These are phyloP conservation scores for Temnothorax longispinosus DNA, from an alignment of 1,140 invertebrate genomes.

Conservation along the genomic window DNA sequence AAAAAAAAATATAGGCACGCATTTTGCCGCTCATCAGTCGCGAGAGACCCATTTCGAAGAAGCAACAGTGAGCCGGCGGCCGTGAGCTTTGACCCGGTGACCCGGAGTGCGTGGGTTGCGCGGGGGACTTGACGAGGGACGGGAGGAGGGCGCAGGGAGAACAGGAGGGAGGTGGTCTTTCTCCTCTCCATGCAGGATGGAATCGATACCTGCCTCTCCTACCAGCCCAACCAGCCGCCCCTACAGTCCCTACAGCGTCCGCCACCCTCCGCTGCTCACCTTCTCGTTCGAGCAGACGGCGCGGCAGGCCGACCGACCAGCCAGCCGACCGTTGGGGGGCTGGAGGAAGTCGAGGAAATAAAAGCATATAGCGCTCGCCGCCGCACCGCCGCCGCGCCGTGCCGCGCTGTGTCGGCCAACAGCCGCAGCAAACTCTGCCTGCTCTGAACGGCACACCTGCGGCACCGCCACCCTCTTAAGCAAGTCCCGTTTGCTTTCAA, in stretches of 20 bases:
- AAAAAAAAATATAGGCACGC: slow-evolving; percentile 3
- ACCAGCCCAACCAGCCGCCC: slow-evolving; percentile 73
- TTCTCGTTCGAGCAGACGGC: slow-evolving; percentile 65
- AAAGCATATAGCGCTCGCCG: slow-evolving; percentile 40
- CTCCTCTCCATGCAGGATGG: slow-evolving; percentile 79
- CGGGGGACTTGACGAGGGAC: slow-evolving; percentile 45
- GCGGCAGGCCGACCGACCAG: slow-evolving; percentile 33
- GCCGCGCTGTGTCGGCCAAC: slow-evolving; percentile 18
- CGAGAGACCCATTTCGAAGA: slow-evolving; percentile 63
- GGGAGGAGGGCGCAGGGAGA: slow-evolving; percentile 36
- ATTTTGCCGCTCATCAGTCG: slow-evolving; percentile 1
- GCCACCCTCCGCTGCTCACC: slow-evolving; percentile 44
- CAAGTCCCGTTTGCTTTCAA: neutral
- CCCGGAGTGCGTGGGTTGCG: slow-evolving; percentile 79
- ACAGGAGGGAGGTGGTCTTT: slow-evolving; percentile 55
- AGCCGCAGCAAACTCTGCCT: slow-evolving; percentile 35
- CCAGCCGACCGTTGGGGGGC: slow-evolving; percentile 31
- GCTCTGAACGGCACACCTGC: slow-evolving; percentile 20
- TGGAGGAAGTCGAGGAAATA: slow-evolving; percentile 57
- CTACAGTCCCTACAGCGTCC: slow-evolving; percentile 55
- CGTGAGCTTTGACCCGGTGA: slow-evolving; percentile 85
- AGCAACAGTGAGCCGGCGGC: slow-evolving; percentile 83
- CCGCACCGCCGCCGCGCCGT: neutral
- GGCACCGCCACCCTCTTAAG: slow-evolving; percentile 4
- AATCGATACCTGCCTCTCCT: slow-evolving; percentile 83